Base-by-base conservation (phyloP, 2,797 vertebrate species). In the Protosalanx chinensis region DNA sequence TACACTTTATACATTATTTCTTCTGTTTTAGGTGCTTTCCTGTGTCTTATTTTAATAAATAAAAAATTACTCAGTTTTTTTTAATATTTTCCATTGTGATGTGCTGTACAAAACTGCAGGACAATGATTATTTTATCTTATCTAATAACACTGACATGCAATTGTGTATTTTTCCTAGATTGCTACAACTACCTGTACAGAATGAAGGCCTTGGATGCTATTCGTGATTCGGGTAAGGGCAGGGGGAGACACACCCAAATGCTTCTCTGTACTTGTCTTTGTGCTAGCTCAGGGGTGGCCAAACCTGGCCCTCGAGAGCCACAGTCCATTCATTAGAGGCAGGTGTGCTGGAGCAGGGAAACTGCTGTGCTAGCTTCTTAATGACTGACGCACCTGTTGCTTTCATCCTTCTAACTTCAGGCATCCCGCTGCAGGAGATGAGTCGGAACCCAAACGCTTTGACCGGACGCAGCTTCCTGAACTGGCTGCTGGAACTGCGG, bases 181-280 rank as follows among this genome's bases (percentile, higher is more conserved):
- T 95, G 95, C 84, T 98, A 91, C 82, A 97, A 98, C 84, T 99
- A 98, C 86, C 80, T 98, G 71, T 98, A 96, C 89, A 92, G 97
- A 78, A 99, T 99, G 97, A 98, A 95, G 91, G 95, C 97, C 0
- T 83, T 99, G 85, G 97, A 99, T 82, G 96, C 96, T 0, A 95
- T 98, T 71, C 92, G 95, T 51, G 93, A 95, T 23, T 93, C 95
- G 1, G 97, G 97, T 98, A 83, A 84, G 79, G 20, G 7, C 30
- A 13, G 41, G 15, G 16, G 12, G 23, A 66, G 20, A 15, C 37
- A n/a, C 23, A 29, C 27, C 23, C 4, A 46, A 46, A 12, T 12
- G 2, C 41, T 66, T 12, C 27, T 16, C 10, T 46, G 57, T 10
- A 37, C 18, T 30, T 23, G 59, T 59, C 0, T 62, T 18, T 56